Conservation (phyloP, 2,888 invertebrate genomes). For the Apeira syringaria region DNA sequence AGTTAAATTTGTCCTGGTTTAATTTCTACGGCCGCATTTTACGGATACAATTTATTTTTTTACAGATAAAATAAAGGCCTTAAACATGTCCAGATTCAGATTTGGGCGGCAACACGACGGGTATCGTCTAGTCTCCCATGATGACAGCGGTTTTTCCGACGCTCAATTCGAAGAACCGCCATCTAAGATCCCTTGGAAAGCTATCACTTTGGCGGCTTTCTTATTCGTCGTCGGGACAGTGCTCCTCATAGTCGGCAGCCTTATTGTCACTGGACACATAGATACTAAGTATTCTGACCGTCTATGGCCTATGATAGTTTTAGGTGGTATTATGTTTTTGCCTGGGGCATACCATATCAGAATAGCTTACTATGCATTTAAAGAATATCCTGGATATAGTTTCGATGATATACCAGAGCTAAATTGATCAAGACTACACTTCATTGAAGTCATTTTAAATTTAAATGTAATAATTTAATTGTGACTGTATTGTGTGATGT, state of each 20-base stretch:
- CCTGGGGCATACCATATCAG: slow-evolving; percentile 96
- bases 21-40: too few relatives aligned
- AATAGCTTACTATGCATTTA: slow-evolving; percentile 93
- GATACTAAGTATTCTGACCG: slow-evolving; percentile 93
- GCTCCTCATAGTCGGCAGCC: slow-evolving; percentile 89
- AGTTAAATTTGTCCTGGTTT: too few relatives aligned
- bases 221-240: slow-evolving; percentile 90
- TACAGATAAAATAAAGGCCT: slow-evolving; percentile 49
- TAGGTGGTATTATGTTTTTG: slow-evolving; percentile 95
- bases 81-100: slow-evolving; percentile 84
- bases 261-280: slow-evolving; percentile 92
- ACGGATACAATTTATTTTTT: too few relatives aligned
- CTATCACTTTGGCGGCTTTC: slow-evolving; percentile 89
- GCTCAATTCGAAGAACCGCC: slow-evolving; percentile 87
- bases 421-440: slow-evolving; percentile 79
- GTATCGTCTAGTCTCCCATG: slow-evolving; percentile 81
- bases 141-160: slow-evolving; percentile 87
- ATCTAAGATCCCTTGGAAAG: slow-evolving; percentile 92
- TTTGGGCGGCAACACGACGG: slow-evolving; percentile 84
- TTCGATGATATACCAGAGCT: slow-evolving; percentile 96
- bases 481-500: too few relatives aligned
- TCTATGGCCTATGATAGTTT: slow-evolving; percentile 94
- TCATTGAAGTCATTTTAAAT: too few relatives aligned
- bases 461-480: too few relatives aligned
- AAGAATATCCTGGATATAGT: slow-evolving; percentile 92